Conservation (phyloP, 2,888 invertebrate species). For the Caenorhabditis auriculariae region DNA sequence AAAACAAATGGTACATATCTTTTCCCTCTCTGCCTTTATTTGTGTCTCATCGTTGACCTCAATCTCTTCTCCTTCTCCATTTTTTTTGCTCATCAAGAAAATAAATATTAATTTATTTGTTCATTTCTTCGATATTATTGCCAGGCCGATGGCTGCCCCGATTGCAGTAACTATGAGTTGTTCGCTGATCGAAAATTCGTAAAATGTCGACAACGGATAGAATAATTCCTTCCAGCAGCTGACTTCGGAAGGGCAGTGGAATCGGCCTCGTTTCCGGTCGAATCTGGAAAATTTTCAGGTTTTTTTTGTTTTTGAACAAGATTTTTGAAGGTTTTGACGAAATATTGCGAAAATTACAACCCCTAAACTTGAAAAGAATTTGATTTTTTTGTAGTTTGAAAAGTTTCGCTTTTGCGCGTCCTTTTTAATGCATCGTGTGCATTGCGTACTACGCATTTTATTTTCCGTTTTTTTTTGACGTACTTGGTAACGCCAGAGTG, state of each 20-base stretch:
- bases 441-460: background rate
- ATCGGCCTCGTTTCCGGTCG: conserved; percentile 29
- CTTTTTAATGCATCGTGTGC: too few species aligned
- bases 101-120: background rate
- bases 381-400: too few species aligned
- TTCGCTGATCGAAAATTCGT: background rate
- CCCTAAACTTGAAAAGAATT: too few species aligned
- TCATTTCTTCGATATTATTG: background rate
- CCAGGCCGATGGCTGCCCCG: background rate
- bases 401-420: conserved; percentile 1
- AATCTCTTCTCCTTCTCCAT: background rate
- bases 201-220: conserved; percentile 15
- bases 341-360: too few species aligned
- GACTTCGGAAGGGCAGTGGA: conserved; percentile 42
- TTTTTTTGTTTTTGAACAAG: too few species aligned
- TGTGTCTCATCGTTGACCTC: background rate
- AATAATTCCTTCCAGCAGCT: conserved; percentile 28
- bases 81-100: background rate
- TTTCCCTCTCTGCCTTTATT: conserved; percentile 4
- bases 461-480: conserved; percentile 1
- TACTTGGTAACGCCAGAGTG: too few species aligned
- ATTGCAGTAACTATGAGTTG: background rate
- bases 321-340: too few species aligned
- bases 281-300: conserved; percentile 15
- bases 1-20: conserved; percentile 19